Evolutionary conservation across 2,888 invertebrate species (phyloP).

Genomic region (Scaptomyza tumidula): DNA sequence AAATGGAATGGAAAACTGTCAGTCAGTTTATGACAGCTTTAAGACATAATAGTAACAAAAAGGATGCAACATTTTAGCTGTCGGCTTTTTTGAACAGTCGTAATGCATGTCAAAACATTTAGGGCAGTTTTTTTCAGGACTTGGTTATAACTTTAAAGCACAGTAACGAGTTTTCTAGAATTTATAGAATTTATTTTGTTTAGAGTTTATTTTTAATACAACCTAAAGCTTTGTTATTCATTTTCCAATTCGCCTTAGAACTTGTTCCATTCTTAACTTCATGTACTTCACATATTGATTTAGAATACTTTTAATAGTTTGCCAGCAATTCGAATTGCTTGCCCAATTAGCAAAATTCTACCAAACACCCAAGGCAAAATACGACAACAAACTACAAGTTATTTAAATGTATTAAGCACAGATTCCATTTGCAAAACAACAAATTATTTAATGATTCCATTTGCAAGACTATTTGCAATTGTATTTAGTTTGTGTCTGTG

Average conservation of each 20-base stretch:
- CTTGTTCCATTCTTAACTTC: not conserved
- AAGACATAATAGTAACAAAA: not conserved
- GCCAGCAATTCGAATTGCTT: not conserved
- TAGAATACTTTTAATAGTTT: too few relatives aligned
- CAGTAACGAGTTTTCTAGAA: too few relatives aligned
- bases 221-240: not conserved
- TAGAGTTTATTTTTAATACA: too few relatives aligned
- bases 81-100: not conserved
- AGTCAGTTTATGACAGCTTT: slow-evolving; percentile 18
- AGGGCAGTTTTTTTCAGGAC: not conserved
- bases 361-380: not conserved
- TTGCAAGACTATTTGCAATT: slow-evolving; percentile 1
- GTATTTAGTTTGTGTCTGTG: not conserved
- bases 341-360: slow-evolving; percentile 8
- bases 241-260: not conserved
- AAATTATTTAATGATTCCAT: too few relatives aligned
- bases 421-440: not conserved
- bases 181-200: too few relatives aligned
- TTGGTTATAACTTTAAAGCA: not conserved
- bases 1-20: not conserved
- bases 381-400: slow-evolving; percentile 2
- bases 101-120: not conserved
- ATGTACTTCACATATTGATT: not conserved
- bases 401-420: slow-evolving; percentile 6
- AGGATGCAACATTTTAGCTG: not conserved